These are phyloP conservation scores for Microcaecilia unicolor DNA, from an alignment of 2,797 vertebrate genomes.

Conservation along the genomic window DNA sequence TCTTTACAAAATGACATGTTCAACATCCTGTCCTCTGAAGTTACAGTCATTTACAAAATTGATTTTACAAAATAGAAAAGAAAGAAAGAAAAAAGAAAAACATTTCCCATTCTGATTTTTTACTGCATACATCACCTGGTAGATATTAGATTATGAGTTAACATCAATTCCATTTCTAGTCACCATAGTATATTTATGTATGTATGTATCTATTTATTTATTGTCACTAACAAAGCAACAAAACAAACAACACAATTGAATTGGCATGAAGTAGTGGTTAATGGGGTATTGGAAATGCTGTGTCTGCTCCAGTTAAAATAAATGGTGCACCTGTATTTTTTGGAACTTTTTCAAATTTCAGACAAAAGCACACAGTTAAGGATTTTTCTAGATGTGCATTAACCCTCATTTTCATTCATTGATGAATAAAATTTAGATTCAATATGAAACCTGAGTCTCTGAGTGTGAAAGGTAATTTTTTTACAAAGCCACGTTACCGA, in stretches of 20 bases:
- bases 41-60: too few relatives aligned
- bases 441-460: neutral
- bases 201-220: neutral
- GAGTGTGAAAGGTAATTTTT: neutral
- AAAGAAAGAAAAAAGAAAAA: too few relatives aligned
- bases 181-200: too few relatives aligned
- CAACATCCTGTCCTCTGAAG: too few relatives aligned
- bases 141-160: too few relatives aligned
- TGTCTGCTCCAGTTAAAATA: too few relatives aligned
- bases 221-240: neutral
- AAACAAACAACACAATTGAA: too few relatives aligned
- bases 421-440: neutral
- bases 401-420: neutral
- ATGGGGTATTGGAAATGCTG: neutral
- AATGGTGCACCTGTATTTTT: accelerated
- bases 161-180: neutral
- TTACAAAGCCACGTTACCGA: too few relatives aligned
- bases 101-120: too few relatives aligned
- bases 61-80: too few relatives aligned
- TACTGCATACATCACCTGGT: too few relatives aligned
- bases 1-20: too few relatives aligned
- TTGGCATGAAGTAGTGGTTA: neutral
- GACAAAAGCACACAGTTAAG: neutral
- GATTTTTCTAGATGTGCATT: neutral
- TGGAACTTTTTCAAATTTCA: neutral